Evolutionary conservation across 2,888 invertebrate species (phyloP).

Genomic region (Leucozona laternaria): DNA sequence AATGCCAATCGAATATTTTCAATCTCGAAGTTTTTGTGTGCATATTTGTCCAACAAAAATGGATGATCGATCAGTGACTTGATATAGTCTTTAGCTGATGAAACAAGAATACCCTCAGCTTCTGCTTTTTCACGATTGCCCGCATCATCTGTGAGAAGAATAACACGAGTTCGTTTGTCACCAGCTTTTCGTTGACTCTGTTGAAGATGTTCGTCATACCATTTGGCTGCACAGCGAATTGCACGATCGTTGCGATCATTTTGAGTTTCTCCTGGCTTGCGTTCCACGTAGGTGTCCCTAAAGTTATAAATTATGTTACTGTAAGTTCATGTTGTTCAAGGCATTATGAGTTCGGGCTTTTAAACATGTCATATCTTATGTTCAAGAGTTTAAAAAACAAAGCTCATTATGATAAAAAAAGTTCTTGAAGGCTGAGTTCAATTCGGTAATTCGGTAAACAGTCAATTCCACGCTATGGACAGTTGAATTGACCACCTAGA

Average conservation of each 20-base stretch:
- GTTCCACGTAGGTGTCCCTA: conserved; percentile 94
- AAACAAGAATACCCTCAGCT: conserved; percentile 88
- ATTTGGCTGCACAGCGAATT: conserved; percentile 91
- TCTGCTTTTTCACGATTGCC: conserved; percentile 90
- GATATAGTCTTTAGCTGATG: conserved; percentile 89
- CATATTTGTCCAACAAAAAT: conserved; percentile 92
- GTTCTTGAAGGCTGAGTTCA: too few relatives aligned
- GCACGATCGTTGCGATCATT: conserved; percentile 97
- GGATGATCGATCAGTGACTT: conserved; percentile 88
- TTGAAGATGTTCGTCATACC: conserved; percentile 92
- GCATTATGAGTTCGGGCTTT: too few relatives aligned
- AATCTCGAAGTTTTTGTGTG: conserved; percentile 87
- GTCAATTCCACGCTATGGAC: too few relatives aligned
- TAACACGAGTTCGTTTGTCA: conserved; percentile 85
- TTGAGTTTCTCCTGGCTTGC: conserved; percentile 91
- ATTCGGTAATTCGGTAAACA: too few relatives aligned
- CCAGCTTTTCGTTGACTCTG: conserved; percentile 78
- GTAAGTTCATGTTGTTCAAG: too few relatives aligned
- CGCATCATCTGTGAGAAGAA: conserved; percentile 94
- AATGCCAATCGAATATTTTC: conserved; percentile 87
- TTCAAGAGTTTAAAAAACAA: too few relatives aligned
- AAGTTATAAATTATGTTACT: conserved; percentile 13
- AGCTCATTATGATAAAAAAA: too few relatives aligned
- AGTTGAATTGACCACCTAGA: too few relatives aligned
- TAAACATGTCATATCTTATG: too few relatives aligned